Evolutionary conservation across 2,888 invertebrate species (phyloP), one percentile per base, ranked within the genome.

Genomic region (Euzetes globulus): DNA sequence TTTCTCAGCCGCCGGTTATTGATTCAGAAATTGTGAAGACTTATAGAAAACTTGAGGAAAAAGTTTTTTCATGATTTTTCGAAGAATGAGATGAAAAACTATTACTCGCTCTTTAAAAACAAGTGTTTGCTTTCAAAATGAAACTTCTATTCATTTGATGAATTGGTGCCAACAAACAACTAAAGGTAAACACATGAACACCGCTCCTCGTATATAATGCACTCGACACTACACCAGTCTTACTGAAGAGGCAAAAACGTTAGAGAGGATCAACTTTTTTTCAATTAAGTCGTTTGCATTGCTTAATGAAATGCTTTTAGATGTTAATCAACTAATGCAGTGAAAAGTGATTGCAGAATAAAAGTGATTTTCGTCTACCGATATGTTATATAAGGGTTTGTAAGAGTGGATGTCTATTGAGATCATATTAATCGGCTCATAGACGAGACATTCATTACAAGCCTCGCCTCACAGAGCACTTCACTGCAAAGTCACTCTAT

Each of bases 241-340:
- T 11, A 27, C 13, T 7, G 63, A 33, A n/a, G 15, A 37, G 33
- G 15, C 33, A 65, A 65, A 65, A 65, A 37, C 6, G 60, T 29
- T 25, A n/a, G 37, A n/a, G 29, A 15, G 63, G 33, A 65, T 33
- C 29, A 29, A 65, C 29, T 37, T 65, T 65, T n/a, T 65, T 65
- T 65, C 63, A 71, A 71, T 71, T 71, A 71, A 71, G 71, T 52
- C 47, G 50, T 71, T 52, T 52, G 47, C 27, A 45, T 52, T 71
- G 47, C 71, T 71, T 52, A 65, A 71, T 71, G 71, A 52, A 71
- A 47, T 71, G 71, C 71, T 71, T 71, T 71, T 71, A 71, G 71
- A 47, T 71, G 71, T 71, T 71, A 71, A 71, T 71, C 71, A 71
- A 71, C 71, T 71, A 71, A 71, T 71, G 71, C 71, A 71, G 71